These are phyloP conservation scores for Drosophila paramelanica DNA, from an alignment of 2,888 invertebrate genomes.

Conservation along the genomic window DNA sequence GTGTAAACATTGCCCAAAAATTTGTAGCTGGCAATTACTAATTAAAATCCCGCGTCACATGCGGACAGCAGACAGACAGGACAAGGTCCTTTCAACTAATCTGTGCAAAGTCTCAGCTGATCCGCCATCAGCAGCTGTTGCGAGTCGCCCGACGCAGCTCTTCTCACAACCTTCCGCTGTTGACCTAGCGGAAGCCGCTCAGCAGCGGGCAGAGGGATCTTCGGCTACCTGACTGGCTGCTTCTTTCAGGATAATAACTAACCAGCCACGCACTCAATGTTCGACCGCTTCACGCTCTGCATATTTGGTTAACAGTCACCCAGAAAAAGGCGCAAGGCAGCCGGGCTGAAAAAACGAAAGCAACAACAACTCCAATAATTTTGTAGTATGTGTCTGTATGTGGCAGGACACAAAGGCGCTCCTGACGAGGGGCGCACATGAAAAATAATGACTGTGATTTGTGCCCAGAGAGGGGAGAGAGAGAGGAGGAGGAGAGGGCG, in stretches of 20 bases:
- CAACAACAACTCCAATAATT: conserved; percentile 8
- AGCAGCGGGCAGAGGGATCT: conserved; percentile 19
- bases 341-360: conserved; percentile 1
- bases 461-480: background rate
- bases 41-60: conserved; percentile 32
- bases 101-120: conserved; percentile 50
- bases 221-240: conserved; percentile 41
- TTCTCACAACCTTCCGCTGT: conserved; percentile 23
- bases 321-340: conserved; percentile 72
- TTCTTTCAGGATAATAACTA: conserved; percentile 18
- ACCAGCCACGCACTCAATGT: conserved; percentile 3
- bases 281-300: conserved; percentile 65
- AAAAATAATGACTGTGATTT: conserved; percentile 38
- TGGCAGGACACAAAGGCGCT: conserved; percentile 31
- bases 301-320: conserved; percentile 80
- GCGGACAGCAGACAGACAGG: conserved; percentile 8
- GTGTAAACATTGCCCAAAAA: conserved; percentile 11
- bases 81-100: conserved; percentile 27
- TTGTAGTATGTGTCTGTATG: conserved; percentile 2
- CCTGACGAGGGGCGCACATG: conserved; percentile 17
- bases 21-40: conserved; percentile 10
- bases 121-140: conserved; percentile 36
- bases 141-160: background rate
- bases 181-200: conserved; percentile 43
- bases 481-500: background rate